Evolutionary conservation across 2,797 vertebrate genomes (phyloP).

Genomic region (Dipus sagitta): DNA sequence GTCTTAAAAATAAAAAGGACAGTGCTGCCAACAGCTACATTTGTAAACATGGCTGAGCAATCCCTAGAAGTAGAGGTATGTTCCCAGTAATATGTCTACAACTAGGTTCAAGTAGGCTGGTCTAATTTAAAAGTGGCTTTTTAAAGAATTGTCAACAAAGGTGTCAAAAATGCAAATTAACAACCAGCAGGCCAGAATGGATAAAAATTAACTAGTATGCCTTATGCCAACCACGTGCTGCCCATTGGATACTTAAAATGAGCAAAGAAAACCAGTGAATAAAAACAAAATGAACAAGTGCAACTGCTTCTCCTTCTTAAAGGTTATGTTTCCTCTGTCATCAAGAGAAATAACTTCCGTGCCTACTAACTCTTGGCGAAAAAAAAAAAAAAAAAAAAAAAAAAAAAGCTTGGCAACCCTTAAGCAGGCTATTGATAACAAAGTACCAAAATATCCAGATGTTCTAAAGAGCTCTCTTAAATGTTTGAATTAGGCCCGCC

Average conservation of each 20-base stretch:
- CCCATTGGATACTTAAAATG: slow-evolving; percentile 1
- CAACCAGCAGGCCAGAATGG: slow-evolving; percentile 22
- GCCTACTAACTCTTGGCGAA: background rate
- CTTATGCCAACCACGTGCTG: background rate
- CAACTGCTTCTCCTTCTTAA: background rate
- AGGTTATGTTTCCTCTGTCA: background rate
- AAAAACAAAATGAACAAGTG: slow-evolving; percentile 29
- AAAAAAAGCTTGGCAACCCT: background rate
- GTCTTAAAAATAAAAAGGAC: background rate
- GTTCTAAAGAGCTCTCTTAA: background rate
- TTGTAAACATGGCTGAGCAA: slow-evolving; percentile 26
- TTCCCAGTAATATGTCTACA: background rate
- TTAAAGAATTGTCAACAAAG: background rate
- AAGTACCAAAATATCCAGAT: background rate
- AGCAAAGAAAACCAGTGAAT: slow-evolving; percentile 13
- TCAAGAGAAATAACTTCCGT: background rate
- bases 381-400: background rate
- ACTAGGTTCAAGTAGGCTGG: background rate
- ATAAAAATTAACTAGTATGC: slow-evolving; percentile 41
- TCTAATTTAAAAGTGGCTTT: slow-evolving; percentile 51
- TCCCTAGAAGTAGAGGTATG: background rate
- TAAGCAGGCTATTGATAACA: background rate
- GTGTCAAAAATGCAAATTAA: slow-evolving; percentile 11
- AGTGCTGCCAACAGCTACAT: background rate
- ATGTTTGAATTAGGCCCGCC: background rate